phyloP scores from a whole-genome alignment of 2,113 vertebrate genomes.

The Thunnus thynnus region DNA sequence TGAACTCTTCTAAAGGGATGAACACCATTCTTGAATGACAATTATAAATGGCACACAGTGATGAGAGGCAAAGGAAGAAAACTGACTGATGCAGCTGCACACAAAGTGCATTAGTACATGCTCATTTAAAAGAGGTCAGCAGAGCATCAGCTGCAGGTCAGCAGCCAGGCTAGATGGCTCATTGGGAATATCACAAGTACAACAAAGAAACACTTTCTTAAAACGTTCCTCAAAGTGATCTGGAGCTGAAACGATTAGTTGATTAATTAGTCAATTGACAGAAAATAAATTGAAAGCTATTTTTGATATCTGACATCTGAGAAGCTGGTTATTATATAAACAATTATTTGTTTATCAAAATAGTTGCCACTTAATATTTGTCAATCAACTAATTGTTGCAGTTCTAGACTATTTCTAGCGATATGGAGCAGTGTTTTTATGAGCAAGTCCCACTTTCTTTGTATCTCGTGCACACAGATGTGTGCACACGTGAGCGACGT shows the following conservation, averaged over 20 bases:
- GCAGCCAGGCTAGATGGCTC: conserved; percentile 6
- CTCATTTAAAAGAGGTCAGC: conserved; percentile 27
- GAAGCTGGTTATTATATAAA: too few species aligned
- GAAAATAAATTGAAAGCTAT: too few species aligned
- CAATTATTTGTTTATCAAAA: too few species aligned
- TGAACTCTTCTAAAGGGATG: too few species aligned
- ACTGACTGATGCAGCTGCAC: conserved; percentile 29
- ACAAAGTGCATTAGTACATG: background rate
- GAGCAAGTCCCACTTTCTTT: too few species aligned
- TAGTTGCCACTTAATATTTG: too few species aligned
- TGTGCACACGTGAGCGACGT: too few species aligned
- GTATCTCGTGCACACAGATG: too few species aligned
- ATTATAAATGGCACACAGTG: conserved; percentile 13
- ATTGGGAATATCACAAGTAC: background rate
- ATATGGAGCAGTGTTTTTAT: too few species aligned
- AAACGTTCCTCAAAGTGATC: background rate
- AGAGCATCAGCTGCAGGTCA: conserved; percentile 21
- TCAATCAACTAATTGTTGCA: too few species aligned
- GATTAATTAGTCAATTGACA: background rate
- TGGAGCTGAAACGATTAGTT: background rate
- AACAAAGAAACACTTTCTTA: background rate
- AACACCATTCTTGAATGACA: conserved; percentile 10
- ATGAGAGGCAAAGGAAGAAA: background rate
- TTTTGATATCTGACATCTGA: too few species aligned
- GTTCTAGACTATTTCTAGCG: too few species aligned